These are phyloP conservation scores for Orgyia antiqua DNA, from an alignment of 2,888 invertebrate species.

Conservation along the genomic window DNA sequence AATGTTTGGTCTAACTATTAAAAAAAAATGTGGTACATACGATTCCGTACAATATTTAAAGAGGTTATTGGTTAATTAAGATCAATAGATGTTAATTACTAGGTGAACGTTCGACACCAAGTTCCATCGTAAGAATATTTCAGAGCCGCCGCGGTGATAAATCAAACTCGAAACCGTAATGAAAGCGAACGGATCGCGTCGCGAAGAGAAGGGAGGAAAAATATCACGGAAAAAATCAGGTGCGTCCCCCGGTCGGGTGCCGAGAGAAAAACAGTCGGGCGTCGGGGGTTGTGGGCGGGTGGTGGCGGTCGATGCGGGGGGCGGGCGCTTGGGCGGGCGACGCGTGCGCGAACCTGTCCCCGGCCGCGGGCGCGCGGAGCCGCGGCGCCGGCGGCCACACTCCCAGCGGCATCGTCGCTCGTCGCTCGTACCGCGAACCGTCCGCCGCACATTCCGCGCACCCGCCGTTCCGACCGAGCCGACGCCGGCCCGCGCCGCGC, in stretches of 20 bases:
- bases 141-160: conserved; percentile 74
- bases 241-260: conserved; percentile 75
- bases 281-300: conserved; percentile 55
- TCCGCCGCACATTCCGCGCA: conserved; percentile 59
- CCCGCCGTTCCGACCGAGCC: conserved; percentile 61
- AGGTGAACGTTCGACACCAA: conserved; percentile 71
- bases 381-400: conserved; percentile 42
- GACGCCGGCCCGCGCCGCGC: conserved; percentile 69
- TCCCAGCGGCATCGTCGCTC: conserved; percentile 42
- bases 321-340: conserved; percentile 58
- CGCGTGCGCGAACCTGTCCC: conserved; percentile 58
- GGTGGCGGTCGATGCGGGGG: conserved; percentile 66
- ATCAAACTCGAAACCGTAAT: conserved; percentile 79
- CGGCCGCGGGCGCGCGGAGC: conserved; percentile 34
- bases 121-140: conserved; percentile 73
- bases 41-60: too few species aligned
- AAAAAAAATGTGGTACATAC: too few species aligned
- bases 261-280: conserved; percentile 73
- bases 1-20: too few species aligned
- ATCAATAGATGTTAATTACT: conserved; percentile 72
- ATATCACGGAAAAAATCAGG: conserved; percentile 79
- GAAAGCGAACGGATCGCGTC: conserved; percentile 79
- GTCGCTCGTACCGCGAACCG: conserved; percentile 40
- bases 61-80: conserved; percentile 23
- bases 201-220: conserved; percentile 76